Conservation (phyloP, 2,888 invertebrate species). For the Leptopilina drosophilae region DNA sequence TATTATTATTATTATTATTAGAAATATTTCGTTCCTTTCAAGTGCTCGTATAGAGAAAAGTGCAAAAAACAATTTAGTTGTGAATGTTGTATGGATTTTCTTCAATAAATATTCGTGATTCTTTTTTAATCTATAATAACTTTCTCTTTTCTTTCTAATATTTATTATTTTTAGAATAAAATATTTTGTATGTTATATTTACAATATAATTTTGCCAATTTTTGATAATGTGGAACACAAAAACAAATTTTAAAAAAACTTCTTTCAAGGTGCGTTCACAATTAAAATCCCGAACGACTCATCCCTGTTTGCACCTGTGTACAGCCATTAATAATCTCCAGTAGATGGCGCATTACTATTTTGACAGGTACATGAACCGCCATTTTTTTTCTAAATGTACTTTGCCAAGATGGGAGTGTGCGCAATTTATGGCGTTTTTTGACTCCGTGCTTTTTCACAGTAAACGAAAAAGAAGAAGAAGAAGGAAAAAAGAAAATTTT, state of each 20-base stretch:
- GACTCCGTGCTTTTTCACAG: slow-evolving; percentile 21
- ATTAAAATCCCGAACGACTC: too few relatives aligned
- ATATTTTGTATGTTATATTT: too few relatives aligned
- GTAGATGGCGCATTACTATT: too few relatives aligned
- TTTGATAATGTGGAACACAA: too few relatives aligned
- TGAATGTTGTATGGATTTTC: background rate
- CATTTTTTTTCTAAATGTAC: background rate
- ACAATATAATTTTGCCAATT: too few relatives aligned
- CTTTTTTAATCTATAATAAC: background rate
- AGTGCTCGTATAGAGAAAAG: background rate
- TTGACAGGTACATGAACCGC: background rate
- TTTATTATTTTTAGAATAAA: too few relatives aligned
- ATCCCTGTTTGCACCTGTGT: too few relatives aligned
- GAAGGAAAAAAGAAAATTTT: slow-evolving; percentile 26
- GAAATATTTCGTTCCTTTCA: background rate
- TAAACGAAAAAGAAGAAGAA: slow-evolving; percentile 3
- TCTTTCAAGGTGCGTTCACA: too few relatives aligned
- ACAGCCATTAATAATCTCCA: too few relatives aligned
- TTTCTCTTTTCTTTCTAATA: too few relatives aligned
- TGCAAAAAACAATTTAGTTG: background rate
- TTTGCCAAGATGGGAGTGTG: slow-evolving; percentile 3
- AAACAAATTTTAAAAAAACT: too few relatives aligned
- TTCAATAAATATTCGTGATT: slow-evolving; percentile 3
- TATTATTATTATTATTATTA: background rate
- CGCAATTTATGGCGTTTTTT: background rate